Conservation (phyloP, 2,888 invertebrate genomes). For the Amblyteles armatorius region DNA sequence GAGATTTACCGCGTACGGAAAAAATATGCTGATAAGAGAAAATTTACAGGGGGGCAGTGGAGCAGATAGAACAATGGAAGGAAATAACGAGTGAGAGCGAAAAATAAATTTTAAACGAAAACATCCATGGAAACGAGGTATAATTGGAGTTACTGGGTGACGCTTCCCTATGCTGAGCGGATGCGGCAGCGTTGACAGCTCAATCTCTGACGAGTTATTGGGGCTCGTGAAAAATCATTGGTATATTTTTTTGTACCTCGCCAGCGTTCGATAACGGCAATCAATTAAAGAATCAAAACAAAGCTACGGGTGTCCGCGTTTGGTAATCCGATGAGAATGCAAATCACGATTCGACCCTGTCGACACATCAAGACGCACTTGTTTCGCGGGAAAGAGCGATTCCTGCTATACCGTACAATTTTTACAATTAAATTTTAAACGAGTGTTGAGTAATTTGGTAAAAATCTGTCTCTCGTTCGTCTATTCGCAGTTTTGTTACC, state of each 20-base stretch:
- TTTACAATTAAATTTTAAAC: too few relatives aligned
- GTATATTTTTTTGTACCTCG: constrained; percentile 10
- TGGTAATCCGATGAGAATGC: background rate
- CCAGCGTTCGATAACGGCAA: background rate
- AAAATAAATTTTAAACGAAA: background rate
- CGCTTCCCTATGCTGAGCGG: background rate
- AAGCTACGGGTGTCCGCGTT: background rate
- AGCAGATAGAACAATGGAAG: background rate
- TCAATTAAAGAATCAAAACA: background rate
- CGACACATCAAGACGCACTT: too few relatives aligned
- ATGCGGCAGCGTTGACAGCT: constrained; percentile 1
- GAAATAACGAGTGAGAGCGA: background rate
- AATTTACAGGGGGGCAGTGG: background rate
- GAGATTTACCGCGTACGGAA: constrained; percentile 5
- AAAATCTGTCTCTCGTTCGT: too few relatives aligned
- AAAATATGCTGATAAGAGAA: background rate
- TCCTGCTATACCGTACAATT: too few relatives aligned
- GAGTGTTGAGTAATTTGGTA: too few relatives aligned
- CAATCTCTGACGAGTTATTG: constrained; percentile 30
- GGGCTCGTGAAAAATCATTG: constrained; percentile 13
- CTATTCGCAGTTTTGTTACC: too few relatives aligned
- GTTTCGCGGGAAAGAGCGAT: too few relatives aligned
- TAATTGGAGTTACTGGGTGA: constrained; percentile 13
- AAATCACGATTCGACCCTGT: too few relatives aligned
- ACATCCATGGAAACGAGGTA: constrained; percentile 5